phyloP scores from a whole-genome alignment of 2,888 invertebrate species.

The Ochlodes sylvanus region DNA sequence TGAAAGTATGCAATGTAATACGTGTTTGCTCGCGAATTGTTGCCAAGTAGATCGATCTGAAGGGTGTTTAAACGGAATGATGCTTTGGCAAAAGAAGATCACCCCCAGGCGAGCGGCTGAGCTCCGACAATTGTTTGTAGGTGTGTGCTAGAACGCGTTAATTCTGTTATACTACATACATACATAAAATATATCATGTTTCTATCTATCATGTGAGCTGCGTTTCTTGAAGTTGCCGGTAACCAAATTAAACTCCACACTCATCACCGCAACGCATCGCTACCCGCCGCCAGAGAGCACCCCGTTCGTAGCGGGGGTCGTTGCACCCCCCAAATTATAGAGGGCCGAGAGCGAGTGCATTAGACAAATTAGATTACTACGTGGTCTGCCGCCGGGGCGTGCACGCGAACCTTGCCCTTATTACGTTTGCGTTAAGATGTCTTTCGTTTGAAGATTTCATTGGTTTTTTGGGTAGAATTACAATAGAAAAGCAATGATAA shows the following conservation, averaged over 20 bases:
- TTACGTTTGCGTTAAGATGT: background rate
- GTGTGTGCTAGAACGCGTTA: too few relatives aligned
- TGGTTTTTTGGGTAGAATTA: background rate
- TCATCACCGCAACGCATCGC: slow-evolving; percentile 3
- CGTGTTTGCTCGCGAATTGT: too few relatives aligned
- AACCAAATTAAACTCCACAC: slow-evolving; percentile 3
- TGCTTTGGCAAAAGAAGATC: too few relatives aligned
- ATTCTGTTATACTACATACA: too few relatives aligned
- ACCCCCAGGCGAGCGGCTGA: too few relatives aligned
- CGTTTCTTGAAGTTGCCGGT: background rate
- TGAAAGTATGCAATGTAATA: too few relatives aligned
- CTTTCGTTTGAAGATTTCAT: background rate
- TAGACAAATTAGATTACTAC: slow-evolving; percentile 64
- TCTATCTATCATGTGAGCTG: too few relatives aligned
- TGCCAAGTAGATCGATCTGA: too few relatives aligned
- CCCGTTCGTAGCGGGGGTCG: slow-evolving; percentile 7
- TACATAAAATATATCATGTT: too few relatives aligned
- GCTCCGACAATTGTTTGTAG: too few relatives aligned
- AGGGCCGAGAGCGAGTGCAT: slow-evolving; percentile 56
- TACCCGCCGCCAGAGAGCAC: slow-evolving; percentile 11
- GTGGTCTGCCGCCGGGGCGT: background rate
- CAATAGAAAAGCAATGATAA: slow-evolving; percentile 29
- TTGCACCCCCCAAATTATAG: slow-evolving; percentile 37
- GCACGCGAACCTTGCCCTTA: slow-evolving; percentile 4
- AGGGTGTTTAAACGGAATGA: too few relatives aligned